Conservation (phyloP, 1,140 invertebrate genomes). For the Metaphire vulgaris region DNA sequence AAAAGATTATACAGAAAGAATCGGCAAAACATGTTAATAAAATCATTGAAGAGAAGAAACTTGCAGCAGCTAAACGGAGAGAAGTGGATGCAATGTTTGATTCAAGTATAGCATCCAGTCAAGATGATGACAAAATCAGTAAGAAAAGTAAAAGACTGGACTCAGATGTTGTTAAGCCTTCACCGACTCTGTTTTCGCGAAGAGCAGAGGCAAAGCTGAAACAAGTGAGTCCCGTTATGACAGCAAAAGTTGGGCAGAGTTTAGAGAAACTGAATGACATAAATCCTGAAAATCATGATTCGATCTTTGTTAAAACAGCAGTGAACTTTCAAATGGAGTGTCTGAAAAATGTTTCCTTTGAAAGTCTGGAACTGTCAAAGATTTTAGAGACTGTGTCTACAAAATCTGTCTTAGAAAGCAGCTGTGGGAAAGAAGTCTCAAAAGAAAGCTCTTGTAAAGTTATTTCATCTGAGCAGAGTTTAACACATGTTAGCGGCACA, state of each 20-base stretch:
- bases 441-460: not conserved
- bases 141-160: not conserved
- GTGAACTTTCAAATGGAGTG: not conserved
- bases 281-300: not conserved
- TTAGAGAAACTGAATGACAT: not conserved
- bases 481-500: no score
- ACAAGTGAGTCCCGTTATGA: not conserved
- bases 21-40: not conserved
- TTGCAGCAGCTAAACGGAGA: not conserved
- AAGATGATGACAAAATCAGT: not conserved
- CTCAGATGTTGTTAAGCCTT: not conserved
- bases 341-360: not conserved
- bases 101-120: no score
- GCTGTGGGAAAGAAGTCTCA: not conserved
- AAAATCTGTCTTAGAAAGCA: not conserved
- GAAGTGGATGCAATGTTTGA: not conserved
- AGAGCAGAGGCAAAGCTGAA: not conserved
- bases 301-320: not conserved
- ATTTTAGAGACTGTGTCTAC: no score
- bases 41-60: not conserved
- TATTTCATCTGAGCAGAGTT: no score
- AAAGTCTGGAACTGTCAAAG: not conserved
- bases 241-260: not conserved
- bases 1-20: not conserved
- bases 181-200: not conserved